These are phyloP conservation scores for Oostethus manadensis DNA, from an alignment of 2,113 vertebrate species.

Conservation along the genomic window DNA sequence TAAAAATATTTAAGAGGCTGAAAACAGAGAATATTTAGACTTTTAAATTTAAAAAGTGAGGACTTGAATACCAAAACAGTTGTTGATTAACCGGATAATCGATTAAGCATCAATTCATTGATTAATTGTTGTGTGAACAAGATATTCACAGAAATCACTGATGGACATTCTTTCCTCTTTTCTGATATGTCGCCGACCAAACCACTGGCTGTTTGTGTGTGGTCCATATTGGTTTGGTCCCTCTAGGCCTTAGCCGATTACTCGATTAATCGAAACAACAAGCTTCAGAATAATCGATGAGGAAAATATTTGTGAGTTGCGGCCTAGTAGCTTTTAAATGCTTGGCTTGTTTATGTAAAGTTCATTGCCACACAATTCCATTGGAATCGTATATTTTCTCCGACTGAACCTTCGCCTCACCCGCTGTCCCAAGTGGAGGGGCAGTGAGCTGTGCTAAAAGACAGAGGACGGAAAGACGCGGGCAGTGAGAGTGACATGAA, in stretches of 20 bases:
- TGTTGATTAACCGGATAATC: too few relatives aligned
- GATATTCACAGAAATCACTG: not conserved
- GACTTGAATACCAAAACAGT: too few relatives aligned
- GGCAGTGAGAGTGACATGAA: constrained; percentile 64
- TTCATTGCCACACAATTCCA: constrained; percentile 51
- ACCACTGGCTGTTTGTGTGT: not conserved
- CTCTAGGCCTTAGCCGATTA: too few relatives aligned
- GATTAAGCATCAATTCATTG: too few relatives aligned
- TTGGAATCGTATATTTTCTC: constrained; percentile 36
- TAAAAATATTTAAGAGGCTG: too few relatives aligned
- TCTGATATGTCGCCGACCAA: not conserved
- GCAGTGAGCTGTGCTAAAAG: constrained; percentile 68
- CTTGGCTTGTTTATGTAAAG: constrained; percentile 30
- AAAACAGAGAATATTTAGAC: too few relatives aligned
- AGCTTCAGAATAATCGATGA: too few relatives aligned
- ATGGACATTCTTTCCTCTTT: not conserved
- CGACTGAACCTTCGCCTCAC: constrained; percentile 27
- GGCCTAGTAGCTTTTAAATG: constrained; percentile 3
- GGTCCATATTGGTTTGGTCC: not conserved
- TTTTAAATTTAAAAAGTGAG: too few relatives aligned
- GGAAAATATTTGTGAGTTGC: not conserved
- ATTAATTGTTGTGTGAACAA: too few relatives aligned
- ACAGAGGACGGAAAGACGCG: constrained; percentile 58
- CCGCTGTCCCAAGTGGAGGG: constrained; percentile 50
- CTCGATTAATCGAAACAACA: too few relatives aligned